These are phyloP conservation scores for Aculops lycopersici DNA, from an alignment of 1,140 invertebrate genomes.

Conservation along the genomic window DNA sequence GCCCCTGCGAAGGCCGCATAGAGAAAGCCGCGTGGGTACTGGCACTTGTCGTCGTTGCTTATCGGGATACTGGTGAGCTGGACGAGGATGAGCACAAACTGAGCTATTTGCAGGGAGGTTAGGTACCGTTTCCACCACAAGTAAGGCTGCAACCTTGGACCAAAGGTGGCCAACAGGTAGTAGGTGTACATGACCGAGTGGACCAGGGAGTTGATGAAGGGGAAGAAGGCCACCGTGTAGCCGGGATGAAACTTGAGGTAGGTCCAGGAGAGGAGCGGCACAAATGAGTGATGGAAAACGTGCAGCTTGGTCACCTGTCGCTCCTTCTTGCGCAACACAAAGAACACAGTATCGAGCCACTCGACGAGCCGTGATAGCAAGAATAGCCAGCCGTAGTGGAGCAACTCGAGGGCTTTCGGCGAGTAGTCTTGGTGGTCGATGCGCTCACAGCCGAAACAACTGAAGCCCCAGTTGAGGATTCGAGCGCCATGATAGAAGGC, in stretches of 20 bases:
- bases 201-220: slow-evolving; percentile 23
- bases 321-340: slow-evolving; percentile 54
- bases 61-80: slow-evolving; percentile 1
- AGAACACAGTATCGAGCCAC: slow-evolving; percentile 30
- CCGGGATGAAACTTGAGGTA: background rate
- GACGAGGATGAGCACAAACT: slow-evolving; percentile 15
- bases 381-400: slow-evolving; percentile 18
- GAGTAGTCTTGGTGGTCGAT: background rate
- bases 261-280: slow-evolving; percentile 24
- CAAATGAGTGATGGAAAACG: slow-evolving; percentile 42
- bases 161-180: slow-evolving; percentile 22
- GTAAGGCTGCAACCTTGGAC: slow-evolving; percentile 20
- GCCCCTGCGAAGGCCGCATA: background rate
- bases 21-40: background rate
- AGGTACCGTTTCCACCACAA: slow-evolving; percentile 26
- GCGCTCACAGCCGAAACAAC: slow-evolving; percentile 18
- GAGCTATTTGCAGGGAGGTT: slow-evolving; percentile 21
- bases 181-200: slow-evolving; percentile 27
- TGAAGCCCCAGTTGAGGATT: slow-evolving; percentile 20
- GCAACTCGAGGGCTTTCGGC: slow-evolving; percentile 8
- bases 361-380: slow-evolving; percentile 19
- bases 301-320: slow-evolving; percentile 55
- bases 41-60: background rate
- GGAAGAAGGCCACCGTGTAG: slow-evolving; percentile 1
- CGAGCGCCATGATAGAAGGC: slow-evolving; percentile 1